These are phyloP conservation scores for Sebastes umbrosus DNA, from an alignment of 2,797 vertebrate genomes.

Conservation along the genomic window DNA sequence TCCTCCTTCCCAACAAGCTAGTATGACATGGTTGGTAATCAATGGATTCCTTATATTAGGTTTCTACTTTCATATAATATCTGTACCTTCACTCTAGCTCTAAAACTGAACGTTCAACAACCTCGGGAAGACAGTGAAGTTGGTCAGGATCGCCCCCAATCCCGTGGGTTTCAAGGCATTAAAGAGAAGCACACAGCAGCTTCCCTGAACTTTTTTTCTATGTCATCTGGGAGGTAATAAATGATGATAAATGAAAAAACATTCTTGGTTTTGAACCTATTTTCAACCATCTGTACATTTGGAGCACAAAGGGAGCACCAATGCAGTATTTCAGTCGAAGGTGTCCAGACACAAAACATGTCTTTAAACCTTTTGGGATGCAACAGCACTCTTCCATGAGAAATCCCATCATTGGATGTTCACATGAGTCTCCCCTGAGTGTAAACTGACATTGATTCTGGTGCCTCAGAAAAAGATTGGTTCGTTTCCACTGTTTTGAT, in stretches of 20 bases:
- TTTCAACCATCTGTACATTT: background rate
- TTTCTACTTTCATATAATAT: too few relatives aligned
- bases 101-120: too few relatives aligned
- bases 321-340: background rate
- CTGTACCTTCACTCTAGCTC: too few relatives aligned
- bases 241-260: background rate
- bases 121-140: too few relatives aligned
- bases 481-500: background rate
- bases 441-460: background rate
- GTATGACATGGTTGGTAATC: too few relatives aligned
- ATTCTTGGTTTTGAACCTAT: background rate
- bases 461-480: background rate
- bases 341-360: background rate
- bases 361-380: background rate
- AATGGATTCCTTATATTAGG: too few relatives aligned
- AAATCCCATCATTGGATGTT: background rate
- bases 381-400: background rate
- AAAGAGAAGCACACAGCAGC: too few relatives aligned
- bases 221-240: too few relatives aligned
- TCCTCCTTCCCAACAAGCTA: too few relatives aligned
- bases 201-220: too few relatives aligned
- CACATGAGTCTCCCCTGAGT: background rate
- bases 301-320: background rate
- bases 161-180: too few relatives aligned
- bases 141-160: too few relatives aligned